Conservation (phyloP, 2,888 invertebrate genomes). For the Drosophila seclusa region DNA sequence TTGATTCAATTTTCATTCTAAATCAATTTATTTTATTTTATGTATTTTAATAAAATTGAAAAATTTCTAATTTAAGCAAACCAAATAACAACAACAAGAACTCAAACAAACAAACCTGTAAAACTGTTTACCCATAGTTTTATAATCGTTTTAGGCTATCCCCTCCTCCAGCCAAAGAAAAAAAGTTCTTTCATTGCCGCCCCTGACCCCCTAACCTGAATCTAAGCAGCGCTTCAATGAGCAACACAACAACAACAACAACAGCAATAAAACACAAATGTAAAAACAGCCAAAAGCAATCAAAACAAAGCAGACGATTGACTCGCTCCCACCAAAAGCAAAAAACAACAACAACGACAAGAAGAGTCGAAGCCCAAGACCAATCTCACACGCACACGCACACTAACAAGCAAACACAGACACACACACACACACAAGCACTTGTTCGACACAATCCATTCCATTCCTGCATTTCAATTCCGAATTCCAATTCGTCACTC, state of each 20-base stretch:
- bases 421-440: not conserved
- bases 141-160: conserved; percentile 37
- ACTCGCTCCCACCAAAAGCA: conserved; percentile 50
- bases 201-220: conserved; percentile 67
- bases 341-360: conserved; percentile 22
- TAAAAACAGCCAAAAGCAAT: conserved; percentile 63
- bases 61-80: conserved; percentile 16
- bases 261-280: conserved; percentile 29
- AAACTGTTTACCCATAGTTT: conserved; percentile 23
- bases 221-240: conserved; percentile 38
- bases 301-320: conserved; percentile 76
- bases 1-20: not conserved
- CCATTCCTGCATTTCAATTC: conserved; percentile 40
- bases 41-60: not conserved
- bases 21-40: not conserved
- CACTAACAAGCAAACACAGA: not conserved
- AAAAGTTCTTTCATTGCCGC: conserved; percentile 37
- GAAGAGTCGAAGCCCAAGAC: conserved; percentile 20
- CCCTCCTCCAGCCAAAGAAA: not conserved
- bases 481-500: conserved; percentile 48
- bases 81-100: not conserved
- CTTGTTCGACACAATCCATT: conserved; percentile 9
- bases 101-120: conserved; percentile 4
- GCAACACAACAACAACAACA: conserved; percentile 21
- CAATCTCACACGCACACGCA: conserved; percentile 1